Conservation (phyloP, 2,113 vertebrate genomes). For the Dromiciops gliroides region DNA sequence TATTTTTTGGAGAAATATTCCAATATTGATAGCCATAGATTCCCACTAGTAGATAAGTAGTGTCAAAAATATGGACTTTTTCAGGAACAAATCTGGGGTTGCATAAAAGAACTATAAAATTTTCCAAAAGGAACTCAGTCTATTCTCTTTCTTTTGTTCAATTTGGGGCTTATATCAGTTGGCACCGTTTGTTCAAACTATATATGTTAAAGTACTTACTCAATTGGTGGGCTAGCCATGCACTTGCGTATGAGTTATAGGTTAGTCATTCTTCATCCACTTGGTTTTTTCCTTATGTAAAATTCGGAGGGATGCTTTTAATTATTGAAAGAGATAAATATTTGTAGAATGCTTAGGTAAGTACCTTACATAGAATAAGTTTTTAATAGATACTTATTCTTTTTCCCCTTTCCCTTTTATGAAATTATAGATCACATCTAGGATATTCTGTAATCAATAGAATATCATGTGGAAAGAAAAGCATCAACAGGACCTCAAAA, state of each 20-base stretch:
- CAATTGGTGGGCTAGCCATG: background rate
- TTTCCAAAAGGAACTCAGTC: background rate
- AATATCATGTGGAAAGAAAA: background rate
- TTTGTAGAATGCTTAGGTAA: background rate
- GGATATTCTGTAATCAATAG: background rate
- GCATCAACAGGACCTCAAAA: background rate
- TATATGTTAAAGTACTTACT: background rate
- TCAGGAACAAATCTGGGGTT: background rate
- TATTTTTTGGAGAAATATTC: background rate
- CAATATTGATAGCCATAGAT: background rate
- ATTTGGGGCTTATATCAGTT: background rate
- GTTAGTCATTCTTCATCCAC: background rate
- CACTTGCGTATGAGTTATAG: background rate
- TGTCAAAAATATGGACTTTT: background rate
- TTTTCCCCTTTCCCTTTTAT: background rate
- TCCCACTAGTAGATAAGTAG: background rate
- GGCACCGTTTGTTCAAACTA: background rate
- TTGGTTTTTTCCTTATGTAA: background rate
- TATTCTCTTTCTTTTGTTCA: background rate
- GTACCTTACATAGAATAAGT: background rate
- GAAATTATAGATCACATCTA: background rate
- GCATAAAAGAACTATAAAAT: background rate
- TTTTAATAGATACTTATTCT: background rate
- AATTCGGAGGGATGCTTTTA: background rate
- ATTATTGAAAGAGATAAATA: background rate